These are phyloP conservation scores for Erpornis zantholeuca DNA, from an alignment of 2,113 vertebrate species.

Conservation along the genomic window DNA sequence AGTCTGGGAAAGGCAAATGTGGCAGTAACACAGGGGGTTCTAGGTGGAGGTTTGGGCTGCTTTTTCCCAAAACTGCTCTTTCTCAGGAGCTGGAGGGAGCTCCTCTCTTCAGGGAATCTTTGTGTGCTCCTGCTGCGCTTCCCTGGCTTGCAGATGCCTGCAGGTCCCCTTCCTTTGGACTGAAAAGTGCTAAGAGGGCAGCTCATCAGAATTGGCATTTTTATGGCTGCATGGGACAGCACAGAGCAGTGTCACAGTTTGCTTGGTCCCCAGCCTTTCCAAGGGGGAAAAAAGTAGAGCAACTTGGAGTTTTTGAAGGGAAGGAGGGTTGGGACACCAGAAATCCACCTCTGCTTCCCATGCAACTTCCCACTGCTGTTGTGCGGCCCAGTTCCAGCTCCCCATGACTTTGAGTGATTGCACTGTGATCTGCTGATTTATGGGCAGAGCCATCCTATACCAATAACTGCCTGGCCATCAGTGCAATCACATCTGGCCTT, in stretches of 20 bases:
- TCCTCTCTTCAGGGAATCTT: neutral
- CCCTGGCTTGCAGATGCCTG: neutral
- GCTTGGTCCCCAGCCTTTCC: neutral
- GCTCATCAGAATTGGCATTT: neutral
- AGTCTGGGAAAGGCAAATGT: neutral
- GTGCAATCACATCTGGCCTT: neutral
- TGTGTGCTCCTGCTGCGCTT: neutral
- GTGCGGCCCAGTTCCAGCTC: neutral
- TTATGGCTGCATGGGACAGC: neutral
- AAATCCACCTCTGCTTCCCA: neutral
- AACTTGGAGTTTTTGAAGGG: neutral
- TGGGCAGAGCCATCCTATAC: neutral
- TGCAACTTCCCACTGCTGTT: neutral
- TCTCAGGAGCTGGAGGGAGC: neutral
- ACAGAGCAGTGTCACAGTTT: neutral
- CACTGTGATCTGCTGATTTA: neutral
- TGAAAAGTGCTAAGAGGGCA: neutral
- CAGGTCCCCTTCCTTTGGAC: neutral
- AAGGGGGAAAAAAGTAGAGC: no score
- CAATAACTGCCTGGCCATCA: neutral
- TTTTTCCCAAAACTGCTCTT: neutral
- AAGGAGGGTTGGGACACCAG: neutral
- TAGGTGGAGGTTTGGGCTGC: neutral
- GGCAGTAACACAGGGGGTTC: neutral
- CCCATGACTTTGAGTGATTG: neutral